Base-by-base conservation (phyloP, 2,888 invertebrate species). In the Clanis bilineata region DNA sequence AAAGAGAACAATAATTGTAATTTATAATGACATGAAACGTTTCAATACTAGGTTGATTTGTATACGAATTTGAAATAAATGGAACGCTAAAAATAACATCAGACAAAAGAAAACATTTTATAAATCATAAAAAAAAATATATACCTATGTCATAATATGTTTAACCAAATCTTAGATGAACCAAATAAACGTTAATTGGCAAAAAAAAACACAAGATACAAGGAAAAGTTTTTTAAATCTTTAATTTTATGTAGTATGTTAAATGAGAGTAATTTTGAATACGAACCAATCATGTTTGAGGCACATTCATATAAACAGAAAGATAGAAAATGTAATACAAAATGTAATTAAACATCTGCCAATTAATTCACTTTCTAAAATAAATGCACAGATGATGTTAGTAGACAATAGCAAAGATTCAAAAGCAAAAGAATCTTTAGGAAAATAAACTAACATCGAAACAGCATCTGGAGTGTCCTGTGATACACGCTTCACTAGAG, bases 211-310 rank as follows among this genome's bases (percentile, higher is more conserved):
- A 36, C 36, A 36, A 36, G 12, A 36, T 36, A 32, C 9, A 32
- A 32, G 9, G 5, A 32, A 32, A 41, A 41, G 39, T 41, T 15
- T 15, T n/a, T 39, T 39, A n/a, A 15, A 15, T 6, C 38, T n/a
- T 36, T 36, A 36, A 36, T 36, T 36, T 36, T n/a, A 39, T 3
- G 39, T 39, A 39, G 15, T n/a, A n/a, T n/a, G n/a, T n/a, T n/a
- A n/a, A n/a, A 32, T 5, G 32, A 32, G 32, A 32, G 2, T 32
- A 32, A 3, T 32, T 9, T 28, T 10, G 15, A 51, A 51, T 51
- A 51, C 51, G 51, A 51, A 51, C 51, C 51, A 18, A 28, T 51
- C 10, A 41, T 18, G 7, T 18, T 51, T 32, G 51, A 51, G 51
- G 51, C 51, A 51, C 51, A 51, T 51, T 32, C 28, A 28, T 32